These are phyloP conservation scores for Ectemnius lituratus DNA, from an alignment of 2,888 invertebrate genomes.

Conservation along the genomic window DNA sequence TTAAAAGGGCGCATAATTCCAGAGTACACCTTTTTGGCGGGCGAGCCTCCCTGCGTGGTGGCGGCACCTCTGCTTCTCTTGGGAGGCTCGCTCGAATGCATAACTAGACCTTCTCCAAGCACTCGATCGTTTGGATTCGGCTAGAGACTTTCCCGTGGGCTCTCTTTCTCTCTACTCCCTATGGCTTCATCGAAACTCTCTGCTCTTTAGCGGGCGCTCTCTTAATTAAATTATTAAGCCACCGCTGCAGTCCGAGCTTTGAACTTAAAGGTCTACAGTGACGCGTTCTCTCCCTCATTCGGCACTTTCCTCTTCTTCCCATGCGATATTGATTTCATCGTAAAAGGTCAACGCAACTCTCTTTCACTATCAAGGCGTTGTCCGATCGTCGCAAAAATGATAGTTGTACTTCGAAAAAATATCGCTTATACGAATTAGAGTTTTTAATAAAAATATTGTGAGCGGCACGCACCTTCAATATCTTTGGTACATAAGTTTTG, in stretches of 20 bases:
- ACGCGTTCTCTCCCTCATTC: slow-evolving; percentile 38
- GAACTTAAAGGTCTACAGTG: slow-evolving; percentile 38
- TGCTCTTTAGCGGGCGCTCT: slow-evolving; percentile 14
- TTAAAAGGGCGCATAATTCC: slow-evolving; percentile 22
- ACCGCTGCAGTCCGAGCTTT: slow-evolving; percentile 45
- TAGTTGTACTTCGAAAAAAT: no score
- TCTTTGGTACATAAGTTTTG: no score
- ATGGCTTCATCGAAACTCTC: slow-evolving; percentile 49
- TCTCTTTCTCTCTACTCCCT: slow-evolving; percentile 47
- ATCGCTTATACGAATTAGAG: no score
- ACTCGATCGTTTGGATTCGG: background rate
- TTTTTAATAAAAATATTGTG: no score
- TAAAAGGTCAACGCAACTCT: slow-evolving; percentile 10
- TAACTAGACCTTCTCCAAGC: slow-evolving; percentile 2
- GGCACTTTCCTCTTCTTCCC: slow-evolving; percentile 19
- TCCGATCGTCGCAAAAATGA: no score
- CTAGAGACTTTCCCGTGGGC: slow-evolving; percentile 29
- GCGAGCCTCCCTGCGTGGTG: background rate
- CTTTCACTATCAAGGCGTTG: no score
- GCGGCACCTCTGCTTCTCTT: background rate
- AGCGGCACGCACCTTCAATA: no score
- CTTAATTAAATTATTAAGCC: slow-evolving; percentile 61
- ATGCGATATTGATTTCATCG: slow-evolving; percentile 15
- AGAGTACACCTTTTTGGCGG: slow-evolving; percentile 17
- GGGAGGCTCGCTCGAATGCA: background rate